Base-by-base conservation (phyloP, 2,113 vertebrate genomes). In the Rafetus swinhoei region DNA sequence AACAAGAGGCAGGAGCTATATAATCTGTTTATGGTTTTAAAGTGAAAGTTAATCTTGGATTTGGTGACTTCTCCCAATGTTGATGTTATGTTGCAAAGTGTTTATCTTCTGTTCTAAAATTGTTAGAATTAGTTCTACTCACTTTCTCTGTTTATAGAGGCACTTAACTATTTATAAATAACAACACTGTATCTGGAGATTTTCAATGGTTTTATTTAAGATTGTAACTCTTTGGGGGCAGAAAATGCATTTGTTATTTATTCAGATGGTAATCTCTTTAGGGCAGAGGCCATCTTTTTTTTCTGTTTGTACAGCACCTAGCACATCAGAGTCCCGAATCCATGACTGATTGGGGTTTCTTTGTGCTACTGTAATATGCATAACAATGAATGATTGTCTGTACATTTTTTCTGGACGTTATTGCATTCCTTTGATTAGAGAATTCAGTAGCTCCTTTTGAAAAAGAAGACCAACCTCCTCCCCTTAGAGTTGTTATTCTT, bases 1-100 rank as follows among this genome's bases (percentile, higher is more conserved):
- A 91, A 94, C 11, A 82, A 90, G 93, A 91, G 90, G 96, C 90
- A 79, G 95, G 82, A 93, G 95, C 95, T 92, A 82, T 85, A 90
- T 97, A 95, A 96, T 95, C 96, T 96, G 90, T 96, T 97, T 96
- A 96, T 91, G 96, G 96, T 93, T 96, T 97, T 95, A 96, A 88
- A 95, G 95, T 80, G 80, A 97, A 94, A 55, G 94, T 93, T 97
- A 95, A 97, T 95, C 94, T 95, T 95, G 95, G 94, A 94, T 96
- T 96, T 93, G 91, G 77, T 93, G 94, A 92, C 90, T 92, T 95
- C 94, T 93, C 85, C 89, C 90, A 87, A 82, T 91, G 94, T 95
- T 24, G 79, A n/a, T 92, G 90, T 83, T 0, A 16, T 82, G 35
- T 93, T 59, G 82, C 90, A 9, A 80, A 79, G 84, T 56, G 0